Evolutionary conservation across 2,888 invertebrate genomes (phyloP).

Genomic region (Amorpha juglandis): DNA sequence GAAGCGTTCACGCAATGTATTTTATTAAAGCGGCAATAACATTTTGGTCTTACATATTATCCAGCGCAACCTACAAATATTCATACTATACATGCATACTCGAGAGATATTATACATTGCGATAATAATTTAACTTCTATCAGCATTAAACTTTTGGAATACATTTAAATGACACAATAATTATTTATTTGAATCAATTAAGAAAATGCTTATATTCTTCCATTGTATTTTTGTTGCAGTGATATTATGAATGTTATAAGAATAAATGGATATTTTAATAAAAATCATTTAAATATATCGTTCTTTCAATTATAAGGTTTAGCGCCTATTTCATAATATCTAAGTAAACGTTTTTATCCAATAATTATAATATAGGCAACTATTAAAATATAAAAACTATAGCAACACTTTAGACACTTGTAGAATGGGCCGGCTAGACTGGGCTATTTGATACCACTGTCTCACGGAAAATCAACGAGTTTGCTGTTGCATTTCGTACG

Average conservation of each 20-base stretch:
- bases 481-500: too few relatives aligned
- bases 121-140: slow-evolving; percentile 43
- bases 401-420: too few relatives aligned
- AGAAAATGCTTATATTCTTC: slow-evolving; percentile 82
- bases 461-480: too few relatives aligned
- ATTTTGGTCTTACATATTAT: slow-evolving; percentile 2
- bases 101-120: background rate
- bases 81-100: background rate
- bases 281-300: slow-evolving; percentile 81
- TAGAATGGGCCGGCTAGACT: too few relatives aligned
- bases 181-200: slow-evolving; percentile 73
- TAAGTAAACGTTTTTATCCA: too few relatives aligned
- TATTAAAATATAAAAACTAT: too few relatives aligned
- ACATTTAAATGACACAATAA: slow-evolving; percentile 52
- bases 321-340: background rate
- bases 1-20: background rate
- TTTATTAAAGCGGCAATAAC: slow-evolving; percentile 1
- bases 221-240: slow-evolving; percentile 85
- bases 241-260: slow-evolving; percentile 85
- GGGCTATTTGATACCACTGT: too few relatives aligned
- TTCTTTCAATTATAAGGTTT: slow-evolving; percentile 52
- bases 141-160: slow-evolving; percentile 53
- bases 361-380: too few relatives aligned
- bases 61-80: slow-evolving; percentile 10
- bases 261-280: slow-evolving; percentile 85